Evolutionary conservation across 2,113 vertebrate species (phyloP).

Genomic region (Ctenomys sociabilis): DNA sequence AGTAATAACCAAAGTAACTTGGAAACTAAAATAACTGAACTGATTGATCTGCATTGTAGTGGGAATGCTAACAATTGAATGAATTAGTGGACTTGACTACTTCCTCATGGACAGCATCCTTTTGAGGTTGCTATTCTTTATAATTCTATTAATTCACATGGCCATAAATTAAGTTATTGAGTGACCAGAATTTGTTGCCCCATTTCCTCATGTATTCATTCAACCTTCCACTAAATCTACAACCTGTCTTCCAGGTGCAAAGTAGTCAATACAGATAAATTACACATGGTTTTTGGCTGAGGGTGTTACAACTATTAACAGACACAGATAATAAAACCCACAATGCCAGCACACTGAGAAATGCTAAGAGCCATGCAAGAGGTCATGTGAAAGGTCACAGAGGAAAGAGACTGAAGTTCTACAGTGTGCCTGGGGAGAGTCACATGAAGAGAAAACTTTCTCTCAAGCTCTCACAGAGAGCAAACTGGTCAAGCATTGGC

Average conservation of each 20-base stretch:
- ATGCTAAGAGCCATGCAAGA: slow-evolving; percentile 18
- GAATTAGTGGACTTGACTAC: neutral
- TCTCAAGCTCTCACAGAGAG: too few relatives aligned
- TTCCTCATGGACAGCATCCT: neutral
- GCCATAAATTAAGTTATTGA: neutral
- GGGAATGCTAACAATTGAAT: neutral
- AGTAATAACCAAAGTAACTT: neutral
- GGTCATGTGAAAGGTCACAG: too few relatives aligned
- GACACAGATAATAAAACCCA: neutral
- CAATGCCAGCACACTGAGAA: neutral
- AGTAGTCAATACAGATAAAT: neutral
- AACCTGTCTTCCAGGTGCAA: neutral
- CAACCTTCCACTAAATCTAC: neutral
- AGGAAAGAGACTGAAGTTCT: too few relatives aligned
- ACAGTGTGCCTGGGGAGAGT: too few relatives aligned
- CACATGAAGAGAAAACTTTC: too few relatives aligned
- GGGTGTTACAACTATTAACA: neutral
- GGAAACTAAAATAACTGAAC: neutral
- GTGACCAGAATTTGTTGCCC: neutral
- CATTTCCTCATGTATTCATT: neutral
- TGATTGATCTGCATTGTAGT: neutral
- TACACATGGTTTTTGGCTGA: neutral
- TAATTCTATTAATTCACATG: neutral
- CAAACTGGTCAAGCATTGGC: too few relatives aligned
- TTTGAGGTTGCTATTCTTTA: neutral